phyloP scores from a whole-genome alignment of 1,140 invertebrate genomes.

The Philaenus spumarius region DNA sequence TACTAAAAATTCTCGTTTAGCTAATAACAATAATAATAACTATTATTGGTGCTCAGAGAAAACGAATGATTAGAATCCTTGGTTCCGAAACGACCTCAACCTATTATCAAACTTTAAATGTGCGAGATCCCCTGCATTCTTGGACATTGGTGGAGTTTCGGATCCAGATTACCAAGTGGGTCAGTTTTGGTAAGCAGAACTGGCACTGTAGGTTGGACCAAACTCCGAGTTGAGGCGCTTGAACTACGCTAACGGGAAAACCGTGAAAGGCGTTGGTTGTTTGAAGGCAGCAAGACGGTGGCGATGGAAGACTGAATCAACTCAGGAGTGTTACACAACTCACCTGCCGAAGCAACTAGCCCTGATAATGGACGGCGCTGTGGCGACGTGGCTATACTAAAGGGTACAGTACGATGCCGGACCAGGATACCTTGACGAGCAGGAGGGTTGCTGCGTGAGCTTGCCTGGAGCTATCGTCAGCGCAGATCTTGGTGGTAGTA shows the following conservation, averaged over 20 bases:
- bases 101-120: no score
- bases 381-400: constrained; percentile 66
- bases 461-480: no score
- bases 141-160: constrained; percentile 46
- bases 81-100: constrained; percentile 69
- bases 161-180: constrained; percentile 56
- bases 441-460: constrained; percentile 65
- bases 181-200: constrained; percentile 90
- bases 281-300: constrained; percentile 83
- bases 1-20: no score
- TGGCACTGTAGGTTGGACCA: constrained; percentile 81
- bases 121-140: constrained; percentile 67
- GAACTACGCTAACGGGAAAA: constrained; percentile 63
- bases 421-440: constrained; percentile 53
- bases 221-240: constrained; percentile 64
- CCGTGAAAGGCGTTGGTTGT: constrained; percentile 80
- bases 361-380: no score
- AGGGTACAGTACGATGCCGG: constrained; percentile 42
- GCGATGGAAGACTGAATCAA: constrained; percentile 85
- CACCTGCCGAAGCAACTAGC: no score
- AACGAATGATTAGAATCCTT: no score
- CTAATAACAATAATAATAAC: no score
- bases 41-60: constrained; percentile 57
- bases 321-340: constrained; percentile 86
- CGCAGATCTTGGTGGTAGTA: constrained; percentile 54